Evolutionary conservation across 1,140 invertebrate genomes (phyloP).

Genomic region (Drosophila sp.): DNA sequence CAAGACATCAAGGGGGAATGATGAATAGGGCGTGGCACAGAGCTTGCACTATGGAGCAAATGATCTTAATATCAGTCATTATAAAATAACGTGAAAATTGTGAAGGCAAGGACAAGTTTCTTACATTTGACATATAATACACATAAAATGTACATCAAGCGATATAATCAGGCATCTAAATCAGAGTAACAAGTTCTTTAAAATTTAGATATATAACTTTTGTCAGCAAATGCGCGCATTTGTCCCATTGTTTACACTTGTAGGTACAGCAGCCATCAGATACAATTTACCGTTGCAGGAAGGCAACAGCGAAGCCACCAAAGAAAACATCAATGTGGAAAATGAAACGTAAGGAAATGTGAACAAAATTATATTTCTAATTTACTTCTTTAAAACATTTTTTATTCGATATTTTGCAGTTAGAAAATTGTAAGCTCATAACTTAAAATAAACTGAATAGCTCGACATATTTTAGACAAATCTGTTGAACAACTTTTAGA

Average conservation of each 20-base stretch:
- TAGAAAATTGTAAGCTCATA: not conserved
- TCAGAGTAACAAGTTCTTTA: too few relatives aligned
- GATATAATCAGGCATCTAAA: too few relatives aligned
- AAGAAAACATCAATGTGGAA: slow-evolving; percentile 28
- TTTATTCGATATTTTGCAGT: not conserved
- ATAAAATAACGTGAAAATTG: too few relatives aligned
- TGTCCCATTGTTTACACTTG: not conserved
- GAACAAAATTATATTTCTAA: not conserved
- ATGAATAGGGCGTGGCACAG: slow-evolving; percentile 1
- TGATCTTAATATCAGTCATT: not conserved
- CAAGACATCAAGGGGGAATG: slow-evolving; percentile 22
- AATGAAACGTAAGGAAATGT: not conserved
- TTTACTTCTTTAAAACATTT: not conserved
- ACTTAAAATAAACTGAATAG: not conserved
- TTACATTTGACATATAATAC: too few relatives aligned
- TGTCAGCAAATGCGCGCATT: not conserved
- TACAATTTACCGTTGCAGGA: slow-evolving; percentile 17
- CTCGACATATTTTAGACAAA: not conserved
- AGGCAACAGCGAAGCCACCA: slow-evolving; percentile 31
- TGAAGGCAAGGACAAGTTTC: too few relatives aligned
- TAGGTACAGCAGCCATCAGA: slow-evolving; percentile 1
- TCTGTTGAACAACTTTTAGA: not conserved
- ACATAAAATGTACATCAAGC: too few relatives aligned
- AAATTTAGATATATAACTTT: not conserved
- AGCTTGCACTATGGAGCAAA: not conserved